Evolutionary conservation across 2,888 invertebrate genomes (phyloP), one percentile per base, ranked within the genome.

Genomic region (Pterobdella sp.): DNA sequence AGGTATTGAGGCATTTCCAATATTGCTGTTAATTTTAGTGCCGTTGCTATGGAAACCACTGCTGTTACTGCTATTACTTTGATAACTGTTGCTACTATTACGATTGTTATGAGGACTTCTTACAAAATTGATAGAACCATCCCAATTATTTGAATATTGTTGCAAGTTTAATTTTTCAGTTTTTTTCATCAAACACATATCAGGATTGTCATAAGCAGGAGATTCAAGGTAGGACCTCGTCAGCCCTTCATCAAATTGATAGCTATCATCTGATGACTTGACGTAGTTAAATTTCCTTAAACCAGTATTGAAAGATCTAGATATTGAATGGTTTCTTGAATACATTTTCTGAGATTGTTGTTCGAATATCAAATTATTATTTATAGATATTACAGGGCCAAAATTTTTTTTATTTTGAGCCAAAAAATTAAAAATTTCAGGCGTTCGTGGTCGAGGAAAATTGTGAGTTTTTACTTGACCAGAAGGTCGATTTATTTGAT

Each of bases 401-500:
- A 69, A 1, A 34, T 69, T 49, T 4, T 52, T 69, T 49, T 69
- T 69, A 10, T 52, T 69, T 49, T 69, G 69, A 4, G 34, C 71
- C 52, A 71, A 60, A 60, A 71, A 71, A 34, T 71, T 52, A 29
- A 71, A 60, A 35, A 71, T 63, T 32, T 71, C 71, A 1, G 71
- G 71, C 4, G 71, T 71, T 2, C 56, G 71, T 14, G 71, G 71
- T n/a, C 35, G 34, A 0, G 71, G 71, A 71, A 71, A 63, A 7
- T 71, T 36, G 63, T 56, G 37, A 1, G 10, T 68, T 22, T n/a
- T 31, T n/a, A 29, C 31, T 26, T n/a, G 60, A 22, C n/a, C 60
- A 14, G 18, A 63, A 7, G n/a, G n/a, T 26, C 7, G 63, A 14
- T 7, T 3, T 34, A 3, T 22, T 29, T 32, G 14, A 32, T 14